Conservation (phyloP, 2,113 vertebrate genomes). For the Cariama cristata region DNA sequence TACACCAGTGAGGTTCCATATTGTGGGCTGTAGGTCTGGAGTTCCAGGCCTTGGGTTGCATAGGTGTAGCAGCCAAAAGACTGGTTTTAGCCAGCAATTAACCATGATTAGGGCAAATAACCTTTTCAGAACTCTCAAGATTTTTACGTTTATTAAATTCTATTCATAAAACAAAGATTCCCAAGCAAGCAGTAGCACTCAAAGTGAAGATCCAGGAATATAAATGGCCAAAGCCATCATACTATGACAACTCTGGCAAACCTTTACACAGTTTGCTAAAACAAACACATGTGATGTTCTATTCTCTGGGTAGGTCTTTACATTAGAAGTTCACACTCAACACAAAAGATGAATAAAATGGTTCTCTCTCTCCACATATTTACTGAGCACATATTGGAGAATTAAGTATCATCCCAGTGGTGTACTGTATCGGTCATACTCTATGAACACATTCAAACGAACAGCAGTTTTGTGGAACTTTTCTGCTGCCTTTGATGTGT, state of each 20-base stretch:
- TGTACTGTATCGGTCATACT: background rate
- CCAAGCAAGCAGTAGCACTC: background rate
- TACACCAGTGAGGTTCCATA: background rate
- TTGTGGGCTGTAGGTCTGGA: background rate
- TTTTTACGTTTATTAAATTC: slow-evolving; percentile 24
- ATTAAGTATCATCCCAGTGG: background rate
- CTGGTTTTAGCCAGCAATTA: background rate
- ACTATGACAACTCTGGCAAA: slow-evolving; percentile 50
- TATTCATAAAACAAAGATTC: background rate
- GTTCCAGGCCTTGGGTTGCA: background rate
- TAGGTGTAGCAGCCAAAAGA: background rate
- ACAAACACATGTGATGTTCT: slow-evolving; percentile 34
- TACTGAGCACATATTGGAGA: slow-evolving; percentile 10
- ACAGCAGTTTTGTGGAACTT: background rate
- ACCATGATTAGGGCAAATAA: background rate
- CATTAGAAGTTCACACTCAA: slow-evolving; percentile 51
- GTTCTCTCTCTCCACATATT: background rate
- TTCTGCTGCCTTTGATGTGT: background rate
- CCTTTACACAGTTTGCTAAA: slow-evolving; percentile 58
- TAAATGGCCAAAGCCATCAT: background rate
- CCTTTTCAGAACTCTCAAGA: background rate
- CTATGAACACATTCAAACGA: background rate
- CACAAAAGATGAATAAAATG: slow-evolving; percentile 16
- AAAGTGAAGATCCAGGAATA: slow-evolving; percentile 33
- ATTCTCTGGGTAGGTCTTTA: slow-evolving; percentile 34